Evolutionary conservation across 2,113 vertebrate species (phyloP), one percentile per base, ranked within the genome.

Genomic region (Pseudorhombus dupliciocellatus): DNA sequence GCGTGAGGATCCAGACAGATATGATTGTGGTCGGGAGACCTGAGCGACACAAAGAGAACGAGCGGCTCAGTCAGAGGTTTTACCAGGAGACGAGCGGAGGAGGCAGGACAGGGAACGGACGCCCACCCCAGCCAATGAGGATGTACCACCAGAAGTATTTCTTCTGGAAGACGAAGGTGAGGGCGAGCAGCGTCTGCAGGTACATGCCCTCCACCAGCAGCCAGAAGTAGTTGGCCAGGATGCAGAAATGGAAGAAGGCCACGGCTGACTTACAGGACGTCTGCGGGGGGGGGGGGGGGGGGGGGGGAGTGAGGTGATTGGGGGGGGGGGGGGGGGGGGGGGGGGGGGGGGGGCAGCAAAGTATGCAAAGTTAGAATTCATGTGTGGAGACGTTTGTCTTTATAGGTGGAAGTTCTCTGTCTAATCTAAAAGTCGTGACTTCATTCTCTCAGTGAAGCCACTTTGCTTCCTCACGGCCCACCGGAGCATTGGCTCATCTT

Each of bases 131-230:
- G 79, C 96, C 95, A 0, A 94, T 87, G 63, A 96, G 84, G 48
- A 93, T 88, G 88, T 95, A 96, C 94, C 94, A 95, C 93, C 95
- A 95, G 93, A 95, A 95, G 88, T 95, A 96, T 58, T 94, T 95
- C 83, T 88, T 94, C 81, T 96, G 94, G 0, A 94, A 95, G 74
- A 95, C 93, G 64, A 96, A 96, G 71, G 95, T 93, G 78, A 96
- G 91, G 1, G 95, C 94, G 7, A 96, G 93, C 66, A 96, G 91
- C 0, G 94, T 96, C 87, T 96, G 95, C 79, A 96, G 93, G 90
- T 95, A 96, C 94, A 96, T 90, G 1, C 95, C 96, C 73, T 96
- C 96, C 87, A 96, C 95, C 88, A 96, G 90, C 62, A 96, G 82
- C 96, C 96, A 96, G 86, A 93, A 96, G 91, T 95, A 95, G 86